phyloP scores from a whole-genome alignment of 2,888 invertebrate genomes.

The Pristionchus japonicus region DNA sequence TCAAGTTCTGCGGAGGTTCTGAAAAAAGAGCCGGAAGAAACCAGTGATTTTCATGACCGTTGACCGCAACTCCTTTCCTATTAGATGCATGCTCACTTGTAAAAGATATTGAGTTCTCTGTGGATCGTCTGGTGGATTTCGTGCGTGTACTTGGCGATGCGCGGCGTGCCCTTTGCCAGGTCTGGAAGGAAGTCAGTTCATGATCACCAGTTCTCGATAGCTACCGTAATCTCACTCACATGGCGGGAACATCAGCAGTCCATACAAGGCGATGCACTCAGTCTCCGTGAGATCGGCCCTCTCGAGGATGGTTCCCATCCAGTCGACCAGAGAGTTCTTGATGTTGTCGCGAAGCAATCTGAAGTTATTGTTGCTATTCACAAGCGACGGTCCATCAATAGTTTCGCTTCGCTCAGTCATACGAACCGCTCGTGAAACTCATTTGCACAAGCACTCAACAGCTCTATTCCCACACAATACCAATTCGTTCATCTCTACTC shows the following conservation, averaged over 20 bases:
- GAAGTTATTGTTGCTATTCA: neutral
- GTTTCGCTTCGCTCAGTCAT: fast-evolving
- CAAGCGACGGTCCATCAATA: neutral
- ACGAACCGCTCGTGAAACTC: neutral
- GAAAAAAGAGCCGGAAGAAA: too few relatives aligned
- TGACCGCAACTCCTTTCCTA: too few relatives aligned
- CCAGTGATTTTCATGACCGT: too few relatives aligned
- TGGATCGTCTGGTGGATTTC: conserved; percentile 39
- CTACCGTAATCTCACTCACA: conserved; percentile 34
- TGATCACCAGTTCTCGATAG: neutral
- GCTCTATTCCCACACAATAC: neutral
- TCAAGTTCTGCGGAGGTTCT: too few relatives aligned
- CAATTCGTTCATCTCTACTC: neutral
- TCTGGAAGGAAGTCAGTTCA: neutral
- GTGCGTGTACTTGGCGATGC: conserved; percentile 1
- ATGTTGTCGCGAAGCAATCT: conserved; percentile 28
- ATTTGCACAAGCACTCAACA: neutral
- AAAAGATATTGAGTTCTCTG: conserved; percentile 27
- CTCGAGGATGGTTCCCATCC: conserved; percentile 32
- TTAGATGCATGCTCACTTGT: too few relatives aligned
- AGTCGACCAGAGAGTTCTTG: neutral
- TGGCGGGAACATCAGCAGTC: conserved; percentile 27
- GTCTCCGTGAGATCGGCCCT: conserved; percentile 42
- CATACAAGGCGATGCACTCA: conserved; percentile 28
- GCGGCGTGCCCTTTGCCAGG: conserved; percentile 25